A percentile compares a stretch with the other conserved stretches of the same genome.
Conservation (phyloP, 92 coral and sea anemone genomes). For the Porites divaricata region DNA sequence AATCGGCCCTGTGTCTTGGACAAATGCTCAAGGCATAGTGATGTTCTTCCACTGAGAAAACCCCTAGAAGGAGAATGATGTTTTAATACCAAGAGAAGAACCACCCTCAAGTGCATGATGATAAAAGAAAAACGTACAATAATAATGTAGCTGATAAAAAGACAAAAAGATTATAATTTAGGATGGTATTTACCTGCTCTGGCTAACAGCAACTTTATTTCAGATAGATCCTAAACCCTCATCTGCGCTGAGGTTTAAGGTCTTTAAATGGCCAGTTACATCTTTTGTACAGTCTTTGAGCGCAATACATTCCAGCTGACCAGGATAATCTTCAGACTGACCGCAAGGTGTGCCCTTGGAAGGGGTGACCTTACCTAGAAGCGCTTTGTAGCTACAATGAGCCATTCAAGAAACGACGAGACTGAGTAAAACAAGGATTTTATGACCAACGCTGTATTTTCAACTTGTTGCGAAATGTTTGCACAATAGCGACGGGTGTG, state of each 20-base stretch:
- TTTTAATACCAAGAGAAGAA: not conserved
- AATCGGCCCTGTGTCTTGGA: too few relatives aligned
- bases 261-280: constrained; percentile 16
- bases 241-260: constrained; percentile 14
- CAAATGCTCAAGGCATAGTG: too few relatives aligned
- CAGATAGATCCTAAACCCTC: too few relatives aligned
- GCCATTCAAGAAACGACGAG: constrained; percentile 23
- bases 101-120: too few relatives aligned
- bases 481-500: too few relatives aligned
- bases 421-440: constrained; percentile 19
- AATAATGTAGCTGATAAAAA: not conserved
- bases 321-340: too few relatives aligned
- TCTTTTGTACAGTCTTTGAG: constrained; percentile 31
- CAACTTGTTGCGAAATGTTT: too few relatives aligned
- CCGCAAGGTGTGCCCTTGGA: constrained; percentile 25
- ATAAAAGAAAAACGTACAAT: constrained; percentile 6
- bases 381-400: not conserved
- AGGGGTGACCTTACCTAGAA: not conserved
- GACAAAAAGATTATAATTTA: too few relatives aligned
- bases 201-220: too few relatives aligned
- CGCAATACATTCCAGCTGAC: not conserved
- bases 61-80: not conserved
- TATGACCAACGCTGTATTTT: not conserved
- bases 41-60: too few relatives aligned
- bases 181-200: too few relatives aligned